phyloP scores from a whole-genome alignment of 2,888 invertebrate species.

The Cactoblastis cactorum region DNA sequence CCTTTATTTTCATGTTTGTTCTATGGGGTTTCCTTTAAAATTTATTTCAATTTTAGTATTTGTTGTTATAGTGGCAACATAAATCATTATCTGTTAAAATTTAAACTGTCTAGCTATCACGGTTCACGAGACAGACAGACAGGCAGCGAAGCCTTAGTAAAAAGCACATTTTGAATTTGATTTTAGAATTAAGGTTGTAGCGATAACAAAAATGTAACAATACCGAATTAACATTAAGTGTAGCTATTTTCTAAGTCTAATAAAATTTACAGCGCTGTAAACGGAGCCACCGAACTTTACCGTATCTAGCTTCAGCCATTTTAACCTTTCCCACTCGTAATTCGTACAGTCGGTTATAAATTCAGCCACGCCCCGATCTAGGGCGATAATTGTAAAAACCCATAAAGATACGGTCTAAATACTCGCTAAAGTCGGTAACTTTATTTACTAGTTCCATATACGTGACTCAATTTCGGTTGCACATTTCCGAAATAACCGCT shows the following conservation, averaged over 20 bases:
- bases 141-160: no score
- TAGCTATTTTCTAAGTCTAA: slow-evolving; percentile 2
- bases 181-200: not conserved
- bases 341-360: slow-evolving; percentile 48
- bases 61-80: no score
- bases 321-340: slow-evolving; percentile 29
- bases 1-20: no score
- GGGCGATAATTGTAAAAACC: slow-evolving; percentile 48
- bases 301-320: slow-evolving; percentile 28
- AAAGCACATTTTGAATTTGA: no score
- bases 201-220: not conserved
- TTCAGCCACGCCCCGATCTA: slow-evolving; percentile 45
- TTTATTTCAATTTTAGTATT: no score
- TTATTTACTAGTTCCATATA: slow-evolving; percentile 16
- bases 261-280: slow-evolving; percentile 34
- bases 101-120: no score
- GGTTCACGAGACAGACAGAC: no score
- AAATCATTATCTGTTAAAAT: no score
- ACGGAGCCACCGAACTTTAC: slow-evolving; percentile 27
- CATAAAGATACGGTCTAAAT: slow-evolving; percentile 42
- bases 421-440: slow-evolving; percentile 25
- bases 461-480: slow-evolving; percentile 18
- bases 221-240: not conserved
- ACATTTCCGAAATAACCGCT: slow-evolving; percentile 14
- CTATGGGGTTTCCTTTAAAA: no score